These are phyloP conservation scores for Torymus auratus DNA, from an alignment of 2,888 invertebrate species.

Conservation along the genomic window DNA sequence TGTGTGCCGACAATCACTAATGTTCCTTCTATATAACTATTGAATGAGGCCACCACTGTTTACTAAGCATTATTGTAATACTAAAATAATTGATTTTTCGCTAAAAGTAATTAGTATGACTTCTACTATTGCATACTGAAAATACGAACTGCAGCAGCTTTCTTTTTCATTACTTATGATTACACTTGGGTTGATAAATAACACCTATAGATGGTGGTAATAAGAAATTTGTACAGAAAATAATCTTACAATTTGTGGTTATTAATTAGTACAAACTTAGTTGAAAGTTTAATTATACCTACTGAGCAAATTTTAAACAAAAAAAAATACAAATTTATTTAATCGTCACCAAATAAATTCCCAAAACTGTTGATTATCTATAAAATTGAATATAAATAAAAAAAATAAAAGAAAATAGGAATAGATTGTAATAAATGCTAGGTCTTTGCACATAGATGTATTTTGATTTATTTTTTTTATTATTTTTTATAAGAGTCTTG, in stretches of 20 bases:
- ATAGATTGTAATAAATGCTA: too few species aligned
- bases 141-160: background rate
- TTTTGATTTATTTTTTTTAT: background rate
- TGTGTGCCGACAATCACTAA: conserved; percentile 77
- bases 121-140: background rate
- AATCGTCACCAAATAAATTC: too few species aligned
- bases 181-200: background rate
- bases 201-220: background rate
- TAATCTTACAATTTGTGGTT: too few species aligned
- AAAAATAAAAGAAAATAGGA: too few species aligned
- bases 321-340: too few species aligned
- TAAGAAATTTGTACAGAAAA: background rate
- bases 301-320: too few species aligned
- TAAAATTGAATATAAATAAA: too few species aligned
- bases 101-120: conserved; percentile 39
- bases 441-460: too few species aligned
- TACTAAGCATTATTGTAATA: conserved; percentile 44
- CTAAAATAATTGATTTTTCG: conserved; percentile 36
- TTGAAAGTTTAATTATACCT: too few species aligned
- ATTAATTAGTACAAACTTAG: background rate
- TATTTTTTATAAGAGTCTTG: background rate
- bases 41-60: conserved; percentile 54
- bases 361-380: too few species aligned
- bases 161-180: conserved; percentile 1
- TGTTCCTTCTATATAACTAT: conserved; percentile 68